Percentiles rank a stretch among this genome's conserved stretches.
phyloP scores from a whole-genome alignment of 2,113 vertebrate genomes.

The Salminus brasiliensis region DNA sequence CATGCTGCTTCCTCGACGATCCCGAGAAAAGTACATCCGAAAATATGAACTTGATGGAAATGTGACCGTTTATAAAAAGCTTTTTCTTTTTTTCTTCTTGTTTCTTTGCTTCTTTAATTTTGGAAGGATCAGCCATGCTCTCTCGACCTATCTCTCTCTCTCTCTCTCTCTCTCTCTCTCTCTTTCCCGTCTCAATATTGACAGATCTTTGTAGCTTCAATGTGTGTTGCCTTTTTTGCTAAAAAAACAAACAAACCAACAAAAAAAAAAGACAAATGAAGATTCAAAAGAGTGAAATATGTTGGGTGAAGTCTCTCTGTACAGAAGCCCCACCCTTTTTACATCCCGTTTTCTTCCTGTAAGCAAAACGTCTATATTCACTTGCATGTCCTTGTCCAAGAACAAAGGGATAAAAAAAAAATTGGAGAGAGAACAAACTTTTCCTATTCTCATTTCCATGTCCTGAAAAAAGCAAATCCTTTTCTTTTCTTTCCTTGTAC shows the following conservation, averaged over 20 bases:
- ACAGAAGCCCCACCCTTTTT: slow-evolving; percentile 64
- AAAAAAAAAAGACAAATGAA: slow-evolving; percentile 51
- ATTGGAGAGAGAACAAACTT: slow-evolving; percentile 67
- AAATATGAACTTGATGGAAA: slow-evolving; percentile 59
- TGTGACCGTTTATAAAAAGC: slow-evolving; percentile 24
- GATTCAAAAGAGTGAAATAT: slow-evolving; percentile 60
- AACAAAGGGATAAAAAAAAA: slow-evolving; percentile 50
- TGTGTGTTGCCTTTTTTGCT: slow-evolving; percentile 79
- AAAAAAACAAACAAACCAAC: slow-evolving; percentile 70
- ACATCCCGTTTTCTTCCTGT: slow-evolving; percentile 60
- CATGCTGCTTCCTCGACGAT: slow-evolving; percentile 64
- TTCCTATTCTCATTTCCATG: slow-evolving; percentile 70
- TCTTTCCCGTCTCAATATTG: slow-evolving; percentile 69
- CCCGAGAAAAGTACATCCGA: neutral
- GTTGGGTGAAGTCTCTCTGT: slow-evolving; percentile 73
- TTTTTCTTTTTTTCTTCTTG: neutral
- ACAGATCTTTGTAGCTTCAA: slow-evolving; percentile 78
- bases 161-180: slow-evolving; percentile 50
- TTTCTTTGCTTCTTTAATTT: slow-evolving; percentile 41
- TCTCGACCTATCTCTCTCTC: slow-evolving; percentile 59
- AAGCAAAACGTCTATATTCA: slow-evolving; percentile 68
- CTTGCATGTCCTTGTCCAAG: slow-evolving; percentile 75
- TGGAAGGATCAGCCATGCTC: slow-evolving; percentile 68
- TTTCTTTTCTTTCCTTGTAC: slow-evolving; percentile 75
- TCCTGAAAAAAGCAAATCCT: slow-evolving; percentile 68